phyloP scores from a whole-genome alignment of 1,140 invertebrate genomes.

The Leucophenga varia region DNA sequence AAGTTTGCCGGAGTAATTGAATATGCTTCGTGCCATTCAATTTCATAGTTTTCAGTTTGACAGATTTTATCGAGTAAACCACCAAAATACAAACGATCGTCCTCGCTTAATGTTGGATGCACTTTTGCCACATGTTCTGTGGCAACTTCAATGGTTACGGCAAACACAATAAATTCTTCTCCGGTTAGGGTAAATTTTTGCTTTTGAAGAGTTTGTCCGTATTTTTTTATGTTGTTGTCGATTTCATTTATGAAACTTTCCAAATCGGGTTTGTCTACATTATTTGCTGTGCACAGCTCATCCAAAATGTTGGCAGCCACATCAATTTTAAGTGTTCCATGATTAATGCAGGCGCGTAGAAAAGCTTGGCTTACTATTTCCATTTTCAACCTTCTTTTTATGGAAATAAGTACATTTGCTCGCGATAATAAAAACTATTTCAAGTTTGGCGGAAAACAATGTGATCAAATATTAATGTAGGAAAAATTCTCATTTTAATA shows the following conservation, averaged over 20 bases:
- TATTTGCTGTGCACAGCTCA: slow-evolving; percentile 23
- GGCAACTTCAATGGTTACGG: slow-evolving; percentile 26
- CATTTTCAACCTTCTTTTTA: no score
- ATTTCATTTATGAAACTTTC: slow-evolving; percentile 22
- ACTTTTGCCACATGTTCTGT: slow-evolving; percentile 21
- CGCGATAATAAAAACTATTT: no score
- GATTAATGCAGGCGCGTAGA: slow-evolving; percentile 35
- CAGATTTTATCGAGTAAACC: slow-evolving; percentile 30
- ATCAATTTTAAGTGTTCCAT: slow-evolving; percentile 23
- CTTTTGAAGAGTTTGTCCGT: slow-evolving; percentile 24
- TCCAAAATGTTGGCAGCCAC: slow-evolving; percentile 25
- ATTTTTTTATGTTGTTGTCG: slow-evolving; percentile 15
- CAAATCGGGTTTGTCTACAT: slow-evolving; percentile 22
- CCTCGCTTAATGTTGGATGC: slow-evolving; percentile 23
- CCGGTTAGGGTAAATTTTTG: slow-evolving; percentile 22
- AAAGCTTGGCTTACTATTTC: slow-evolving; percentile 28
- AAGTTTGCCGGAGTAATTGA: not conserved
- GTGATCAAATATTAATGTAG: no score
- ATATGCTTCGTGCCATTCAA: slow-evolving; percentile 35
- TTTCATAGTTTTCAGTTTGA: slow-evolving; percentile 15
- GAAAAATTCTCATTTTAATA: no score
- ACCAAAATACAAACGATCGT: slow-evolving; percentile 38
- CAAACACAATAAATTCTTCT: slow-evolving; percentile 35
- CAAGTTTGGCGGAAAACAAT: no score
- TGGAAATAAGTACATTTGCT: no score